Percentiles rank a stretch among this genome's conserved stretches.
These are phyloP conservation scores for Euglossa dilemma DNA, from an alignment of 1,140 invertebrate genomes.

Conservation along the genomic window DNA sequence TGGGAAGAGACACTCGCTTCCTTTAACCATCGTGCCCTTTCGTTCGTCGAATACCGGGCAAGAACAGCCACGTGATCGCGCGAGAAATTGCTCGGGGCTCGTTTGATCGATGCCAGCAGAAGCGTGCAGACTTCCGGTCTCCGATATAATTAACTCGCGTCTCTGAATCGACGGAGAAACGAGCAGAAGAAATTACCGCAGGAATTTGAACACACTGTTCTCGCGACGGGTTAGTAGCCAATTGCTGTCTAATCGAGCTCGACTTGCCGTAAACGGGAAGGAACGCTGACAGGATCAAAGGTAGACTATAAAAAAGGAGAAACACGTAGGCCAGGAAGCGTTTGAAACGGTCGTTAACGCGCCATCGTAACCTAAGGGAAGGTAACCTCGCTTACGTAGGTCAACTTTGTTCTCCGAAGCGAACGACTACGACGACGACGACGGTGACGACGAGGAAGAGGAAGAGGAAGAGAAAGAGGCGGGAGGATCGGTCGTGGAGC, in stretches of 20 bases:
- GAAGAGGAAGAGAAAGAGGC: background rate
- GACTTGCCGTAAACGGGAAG: too few relatives aligned
- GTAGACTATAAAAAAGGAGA: background rate
- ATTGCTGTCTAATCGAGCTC: too few relatives aligned
- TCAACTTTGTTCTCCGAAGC: slow-evolving; percentile 16
- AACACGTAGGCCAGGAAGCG: background rate
- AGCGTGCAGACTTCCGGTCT: background rate
- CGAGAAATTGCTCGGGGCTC: too few relatives aligned
- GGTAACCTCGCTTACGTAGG: slow-evolving; percentile 8
- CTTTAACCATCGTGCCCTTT: background rate
- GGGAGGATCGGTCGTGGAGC: background rate
- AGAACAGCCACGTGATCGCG: background rate
- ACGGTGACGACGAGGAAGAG: background rate
- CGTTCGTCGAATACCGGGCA: background rate
- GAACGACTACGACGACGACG: background rate
- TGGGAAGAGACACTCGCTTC: background rate
- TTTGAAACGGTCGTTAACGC: background rate
- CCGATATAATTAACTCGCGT: background rate
- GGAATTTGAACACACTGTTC: too few relatives aligned
- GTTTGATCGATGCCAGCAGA: background rate
- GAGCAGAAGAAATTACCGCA: too few relatives aligned
- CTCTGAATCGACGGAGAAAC: background rate
- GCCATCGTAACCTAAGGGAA: background rate
- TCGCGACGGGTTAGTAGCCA: too few relatives aligned
- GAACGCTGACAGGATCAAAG: too few relatives aligned